Evolutionary conservation across 2,797 vertebrate species (phyloP), one percentile per base, ranked within the genome.

Genomic region (Alfaro cultratus): DNA sequence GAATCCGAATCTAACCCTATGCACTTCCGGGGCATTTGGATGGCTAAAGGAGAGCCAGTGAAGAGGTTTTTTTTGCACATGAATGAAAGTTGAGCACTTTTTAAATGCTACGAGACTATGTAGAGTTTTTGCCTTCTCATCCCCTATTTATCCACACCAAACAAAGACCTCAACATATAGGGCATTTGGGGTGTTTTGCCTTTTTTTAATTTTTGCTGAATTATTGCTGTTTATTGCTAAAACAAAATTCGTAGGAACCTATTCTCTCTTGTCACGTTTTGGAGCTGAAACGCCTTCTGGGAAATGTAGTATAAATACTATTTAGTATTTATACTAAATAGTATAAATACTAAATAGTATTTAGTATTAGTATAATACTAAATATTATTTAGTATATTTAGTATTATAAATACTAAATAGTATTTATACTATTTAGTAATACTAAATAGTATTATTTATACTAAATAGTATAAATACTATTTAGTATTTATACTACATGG

Each of bases 91-190:
- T 77, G 74, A 78, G 86, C 76, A 49, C 29, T 70, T 53, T 76
- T 67, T 74, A 31, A 46, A 16, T 85, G 39, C 39, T n/a, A n/a
- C 43, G 6, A 71, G 41, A 71, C 6, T 68, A 41, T 39, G 36
- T 26, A 68, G 64, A 41, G 64, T 11, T 36, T 71, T 71, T 43
- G 41, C 39, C 39, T 45, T 71, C 68, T 71, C n/a, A 73, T 78
- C 0, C 43, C 36, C 70, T 77, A 76, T n/a, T 49, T 81, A 74
- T 80, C 64, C 80, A 43, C 68, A 43, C 36, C 26, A 74, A 78
- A 87, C 90, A 76, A 77, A 76, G 47, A 82, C 82, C 74, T 82
- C 64, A 82, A 49, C 57, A 76, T 55, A 46, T 16, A 45, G 68
- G 68, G 41, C 39, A 45, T 70, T 70, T 53, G 51, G 21, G 39